Evolutionary conservation across 2,113 vertebrate genomes (phyloP).

Genomic region (Maylandia zebra): DNA sequence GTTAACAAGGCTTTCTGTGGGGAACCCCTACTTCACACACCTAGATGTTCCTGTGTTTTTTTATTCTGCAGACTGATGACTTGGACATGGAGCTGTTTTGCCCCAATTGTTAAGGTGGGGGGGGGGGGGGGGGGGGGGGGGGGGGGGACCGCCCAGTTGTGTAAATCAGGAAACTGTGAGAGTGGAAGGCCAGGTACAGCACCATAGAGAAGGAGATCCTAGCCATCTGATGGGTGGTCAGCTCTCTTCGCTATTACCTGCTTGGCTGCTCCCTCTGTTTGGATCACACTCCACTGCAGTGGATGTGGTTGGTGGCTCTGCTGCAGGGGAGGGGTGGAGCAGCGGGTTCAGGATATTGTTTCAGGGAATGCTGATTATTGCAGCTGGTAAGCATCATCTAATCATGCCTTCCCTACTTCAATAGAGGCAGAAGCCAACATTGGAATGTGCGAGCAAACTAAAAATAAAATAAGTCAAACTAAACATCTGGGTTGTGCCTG

Average conservation of each 20-base stretch:
- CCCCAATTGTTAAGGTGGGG: not conserved
- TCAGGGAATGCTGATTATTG: not conserved
- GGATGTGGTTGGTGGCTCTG: not conserved
- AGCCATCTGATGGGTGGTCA: not conserved
- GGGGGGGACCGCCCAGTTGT: not conserved
- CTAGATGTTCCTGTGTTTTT: not conserved
- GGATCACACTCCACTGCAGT: not conserved
- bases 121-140: no score
- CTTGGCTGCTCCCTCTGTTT: not conserved
- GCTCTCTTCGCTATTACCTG: not conserved
- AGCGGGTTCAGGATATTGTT: rapidly evolving
- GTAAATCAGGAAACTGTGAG: not conserved
- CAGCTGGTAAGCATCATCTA: not conserved
- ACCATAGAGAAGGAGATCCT: not conserved
- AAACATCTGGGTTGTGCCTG: not conserved
- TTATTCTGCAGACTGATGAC: not conserved
- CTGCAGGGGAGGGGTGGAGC: not conserved
- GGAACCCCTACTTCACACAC: not conserved
- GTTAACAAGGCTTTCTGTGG: not conserved
- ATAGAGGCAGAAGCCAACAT: not conserved
- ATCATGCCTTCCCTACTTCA: not conserved
- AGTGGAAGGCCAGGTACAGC: not conserved
- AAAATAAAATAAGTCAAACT: not conserved
- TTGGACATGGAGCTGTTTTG: not conserved
- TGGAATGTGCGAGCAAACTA: not conserved